A percentile compares a stretch with the other conserved stretches of the same genome.
phyloP scores from a whole-genome alignment of 2,888 invertebrate genomes.

The Dendrolimus houi region DNA sequence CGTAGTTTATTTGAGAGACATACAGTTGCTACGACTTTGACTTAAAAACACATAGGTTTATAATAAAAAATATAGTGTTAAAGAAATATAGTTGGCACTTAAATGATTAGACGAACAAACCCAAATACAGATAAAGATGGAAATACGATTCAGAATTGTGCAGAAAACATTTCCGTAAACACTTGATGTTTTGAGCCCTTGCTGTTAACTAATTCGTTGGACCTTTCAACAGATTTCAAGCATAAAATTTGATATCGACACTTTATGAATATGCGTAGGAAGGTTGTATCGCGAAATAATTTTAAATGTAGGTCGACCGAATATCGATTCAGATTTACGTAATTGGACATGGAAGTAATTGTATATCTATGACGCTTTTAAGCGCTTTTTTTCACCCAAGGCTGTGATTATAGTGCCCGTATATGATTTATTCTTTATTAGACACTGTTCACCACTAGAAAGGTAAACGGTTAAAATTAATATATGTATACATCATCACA shows the following conservation, averaged over 20 bases:
- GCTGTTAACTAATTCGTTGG: background rate
- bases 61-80: too few species aligned
- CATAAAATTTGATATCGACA: conserved; percentile 32
- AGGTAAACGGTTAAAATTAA: conserved; percentile 30
- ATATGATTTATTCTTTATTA: conserved; percentile 59
- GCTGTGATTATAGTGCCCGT: conserved; percentile 50
- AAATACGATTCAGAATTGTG: too few species aligned
- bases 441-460: conserved; percentile 31
- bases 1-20: too few species aligned
- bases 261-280: conserved; percentile 47
- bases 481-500: background rate
- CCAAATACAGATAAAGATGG: too few species aligned
- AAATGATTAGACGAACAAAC: too few species aligned
- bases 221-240: background rate
- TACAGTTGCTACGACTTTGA: too few species aligned
- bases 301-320: conserved; percentile 50
- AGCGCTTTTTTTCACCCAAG: conserved; percentile 37
- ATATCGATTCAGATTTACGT: conserved; percentile 42
- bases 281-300: conserved; percentile 51
- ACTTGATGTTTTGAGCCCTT: too few species aligned
- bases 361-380: conserved; percentile 53
- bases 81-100: too few species aligned
- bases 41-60: too few species aligned
- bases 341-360: conserved; percentile 56
- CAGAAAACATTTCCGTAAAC: too few species aligned